Percentiles rank a stretch among this genome's conserved stretches.
phyloP scores from a whole-genome alignment of 2,797 vertebrate genomes.

The Dipus sagitta region DNA sequence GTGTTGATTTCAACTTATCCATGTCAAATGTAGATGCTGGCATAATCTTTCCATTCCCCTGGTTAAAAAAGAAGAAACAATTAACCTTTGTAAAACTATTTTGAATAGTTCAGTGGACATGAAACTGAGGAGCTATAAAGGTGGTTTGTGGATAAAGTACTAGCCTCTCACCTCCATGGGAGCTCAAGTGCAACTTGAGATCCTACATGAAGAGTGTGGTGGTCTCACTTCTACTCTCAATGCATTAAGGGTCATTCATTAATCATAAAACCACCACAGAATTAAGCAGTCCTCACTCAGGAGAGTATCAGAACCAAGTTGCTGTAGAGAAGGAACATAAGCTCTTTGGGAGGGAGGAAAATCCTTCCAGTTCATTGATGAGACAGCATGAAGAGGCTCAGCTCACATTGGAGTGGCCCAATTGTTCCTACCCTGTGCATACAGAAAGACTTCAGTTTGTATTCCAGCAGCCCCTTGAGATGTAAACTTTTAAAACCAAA shows the following conservation, averaged over 20 bases:
- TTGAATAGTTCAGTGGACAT: slow-evolving; percentile 21
- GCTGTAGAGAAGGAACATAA: slow-evolving; percentile 39
- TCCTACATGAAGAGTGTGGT: slow-evolving; percentile 60
- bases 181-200: slow-evolving; percentile 59
- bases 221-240: slow-evolving; percentile 39
- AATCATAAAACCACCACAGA: slow-evolving; percentile 62
- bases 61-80: slow-evolving; percentile 68
- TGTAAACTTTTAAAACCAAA: slow-evolving; percentile 47
- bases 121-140: slow-evolving; percentile 9
- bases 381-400: slow-evolving; percentile 66
- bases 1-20: slow-evolving; percentile 99
- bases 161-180: slow-evolving; percentile 46
- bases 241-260: slow-evolving; percentile 33
- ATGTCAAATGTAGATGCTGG: slow-evolving; percentile 98
- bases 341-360: slow-evolving; percentile 17
- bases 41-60: slow-evolving; percentile 90
- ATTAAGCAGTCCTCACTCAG: slow-evolving; percentile 53
- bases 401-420: slow-evolving; percentile 54
- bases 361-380: slow-evolving; percentile 52
- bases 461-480: slow-evolving; percentile 63
- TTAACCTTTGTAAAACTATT: slow-evolving; percentile 69
- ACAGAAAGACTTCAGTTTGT: slow-evolving; percentile 72
- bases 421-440: slow-evolving; percentile 62
- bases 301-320: slow-evolving; percentile 51
- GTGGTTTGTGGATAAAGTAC: slow-evolving; percentile 56